Conservation (phyloP, 92 coral and sea anemone genomes). For the Heliopora coerulea region DNA sequence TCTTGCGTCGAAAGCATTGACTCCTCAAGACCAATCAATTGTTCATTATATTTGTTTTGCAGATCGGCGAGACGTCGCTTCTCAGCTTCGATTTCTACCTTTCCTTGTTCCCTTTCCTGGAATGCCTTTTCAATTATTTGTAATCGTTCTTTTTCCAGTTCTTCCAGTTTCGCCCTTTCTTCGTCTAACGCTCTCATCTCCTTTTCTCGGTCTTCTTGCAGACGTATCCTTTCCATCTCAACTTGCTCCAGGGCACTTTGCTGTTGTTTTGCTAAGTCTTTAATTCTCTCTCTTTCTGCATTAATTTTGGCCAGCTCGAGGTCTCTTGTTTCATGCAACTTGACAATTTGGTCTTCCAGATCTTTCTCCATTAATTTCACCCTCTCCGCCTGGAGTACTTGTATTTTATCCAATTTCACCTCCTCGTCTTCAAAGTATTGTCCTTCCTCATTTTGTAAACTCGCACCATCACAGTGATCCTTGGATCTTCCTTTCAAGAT, state of each 20-base stretch:
- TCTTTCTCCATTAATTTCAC: slow-evolving; percentile 85
- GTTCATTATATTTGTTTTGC: slow-evolving; percentile 79
- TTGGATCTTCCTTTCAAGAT: slow-evolving; percentile 70
- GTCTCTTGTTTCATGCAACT: slow-evolving; percentile 86
- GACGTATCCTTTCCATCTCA: slow-evolving; percentile 74
- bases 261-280: slow-evolving; percentile 73
- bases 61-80: slow-evolving; percentile 79
- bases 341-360: slow-evolving; percentile 86
- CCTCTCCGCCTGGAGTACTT: slow-evolving; percentile 82
- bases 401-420: slow-evolving; percentile 78
- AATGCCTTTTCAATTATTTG: slow-evolving; percentile 87
- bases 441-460: slow-evolving; percentile 59
- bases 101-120: slow-evolving; percentile 84
- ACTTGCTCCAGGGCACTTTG: slow-evolving; percentile 74
- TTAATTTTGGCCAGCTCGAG: slow-evolving; percentile 76
- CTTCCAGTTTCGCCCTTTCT: slow-evolving; percentile 71
- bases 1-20: slow-evolving; percentile 94
- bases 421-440: slow-evolving; percentile 81
- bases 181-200: slow-evolving; percentile 75
- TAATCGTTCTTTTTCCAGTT: slow-evolving; percentile 72
- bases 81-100: slow-evolving; percentile 74
- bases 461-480: slow-evolving; percentile 46
- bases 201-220: slow-evolving; percentile 81
- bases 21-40: slow-evolving; percentile 82
- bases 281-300: slow-evolving; percentile 81